These are phyloP conservation scores for Glossosoma conforme DNA, from an alignment of 1,140 invertebrate species.

Conservation along the genomic window DNA sequence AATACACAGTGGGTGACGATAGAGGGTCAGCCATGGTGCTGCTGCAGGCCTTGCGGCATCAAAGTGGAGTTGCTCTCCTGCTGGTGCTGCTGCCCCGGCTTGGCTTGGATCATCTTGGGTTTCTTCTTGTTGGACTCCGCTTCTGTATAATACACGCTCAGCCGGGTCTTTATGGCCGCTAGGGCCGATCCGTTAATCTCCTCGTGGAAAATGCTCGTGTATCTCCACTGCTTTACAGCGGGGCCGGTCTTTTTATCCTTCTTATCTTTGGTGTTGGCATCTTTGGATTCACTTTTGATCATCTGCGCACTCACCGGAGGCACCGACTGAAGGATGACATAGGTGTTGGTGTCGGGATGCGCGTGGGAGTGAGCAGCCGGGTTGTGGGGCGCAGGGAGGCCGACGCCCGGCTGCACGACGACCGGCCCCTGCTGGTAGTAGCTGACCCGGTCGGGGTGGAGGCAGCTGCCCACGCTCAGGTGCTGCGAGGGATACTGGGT, in stretches of 20 bases:
- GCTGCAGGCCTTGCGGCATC: constrained; percentile 5
- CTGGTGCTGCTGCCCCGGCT: neutral
- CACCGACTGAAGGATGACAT: constrained; percentile 24
- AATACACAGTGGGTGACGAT: no score
- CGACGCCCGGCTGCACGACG: constrained; percentile 17
- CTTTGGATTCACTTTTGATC: constrained; percentile 1
- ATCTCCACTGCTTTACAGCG: constrained; percentile 48
- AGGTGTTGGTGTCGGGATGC: constrained; percentile 14
- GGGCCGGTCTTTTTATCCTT: constrained; percentile 45
- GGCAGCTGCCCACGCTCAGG: constrained; percentile 18
- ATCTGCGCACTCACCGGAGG: constrained; percentile 4
- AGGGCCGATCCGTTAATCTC: constrained; percentile 49
- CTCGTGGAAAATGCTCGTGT: constrained; percentile 49
- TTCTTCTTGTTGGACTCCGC: constrained; percentile 46
- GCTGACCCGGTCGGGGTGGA: constrained; percentile 23
- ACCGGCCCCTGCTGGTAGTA: constrained; percentile 25
- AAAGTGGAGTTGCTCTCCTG: constrained; percentile 1
- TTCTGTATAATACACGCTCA: constrained; percentile 48
- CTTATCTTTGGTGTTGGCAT: constrained; percentile 2
- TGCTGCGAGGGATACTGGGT: constrained; percentile 21
- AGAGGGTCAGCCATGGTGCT: no score
- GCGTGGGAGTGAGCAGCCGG: constrained; percentile 4
- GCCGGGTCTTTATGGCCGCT: constrained; percentile 47
- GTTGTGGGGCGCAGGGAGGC: neutral
- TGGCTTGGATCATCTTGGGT: neutral